Evolutionary conservation across 2,113 vertebrate species (phyloP).

Genomic region (Pseudorhombus dupliciocellatus): DNA sequence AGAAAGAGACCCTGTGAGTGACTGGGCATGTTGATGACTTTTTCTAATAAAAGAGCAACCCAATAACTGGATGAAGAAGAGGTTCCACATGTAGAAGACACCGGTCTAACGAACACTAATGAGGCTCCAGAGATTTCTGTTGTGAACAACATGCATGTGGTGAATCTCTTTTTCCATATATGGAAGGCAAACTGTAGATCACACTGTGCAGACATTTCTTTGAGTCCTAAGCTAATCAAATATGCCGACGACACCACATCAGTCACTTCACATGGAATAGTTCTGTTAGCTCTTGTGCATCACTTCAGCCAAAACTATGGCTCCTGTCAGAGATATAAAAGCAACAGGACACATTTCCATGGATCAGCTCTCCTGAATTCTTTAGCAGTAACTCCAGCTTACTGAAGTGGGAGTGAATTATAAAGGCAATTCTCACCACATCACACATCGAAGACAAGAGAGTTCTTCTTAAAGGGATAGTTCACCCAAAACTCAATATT

Average conservation of each 20-base stretch:
- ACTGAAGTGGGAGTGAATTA: not conserved
- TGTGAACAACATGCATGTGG: too few relatives aligned
- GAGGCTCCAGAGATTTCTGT: too few relatives aligned
- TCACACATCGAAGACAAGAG: not conserved
- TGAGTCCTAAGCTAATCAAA: not conserved
- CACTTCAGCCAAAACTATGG: not conserved
- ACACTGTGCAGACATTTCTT: too few relatives aligned
- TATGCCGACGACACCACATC: not conserved
- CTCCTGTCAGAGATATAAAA: not conserved
- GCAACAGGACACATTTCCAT: not conserved
- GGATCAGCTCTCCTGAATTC: not conserved
- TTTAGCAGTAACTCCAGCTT: not conserved
- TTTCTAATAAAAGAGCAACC: too few relatives aligned
- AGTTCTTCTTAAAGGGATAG: not conserved
- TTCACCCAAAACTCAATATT: too few relatives aligned
- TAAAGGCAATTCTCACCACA: constrained; percentile 4
- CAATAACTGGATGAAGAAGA: too few relatives aligned
- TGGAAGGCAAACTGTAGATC: too few relatives aligned
- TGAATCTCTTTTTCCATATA: too few relatives aligned
- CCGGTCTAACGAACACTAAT: not conserved
- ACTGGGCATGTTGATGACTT: too few relatives aligned
- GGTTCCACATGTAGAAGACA: not conserved
- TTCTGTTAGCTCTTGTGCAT: not conserved
- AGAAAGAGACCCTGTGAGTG: too few relatives aligned
- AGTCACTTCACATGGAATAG: not conserved